A percentile compares a stretch with the other conserved stretches of the same genome.
Evolutionary conservation across 1,140 invertebrate species (phyloP).

Genomic region (Rhynchophorus ferrugineus): DNA sequence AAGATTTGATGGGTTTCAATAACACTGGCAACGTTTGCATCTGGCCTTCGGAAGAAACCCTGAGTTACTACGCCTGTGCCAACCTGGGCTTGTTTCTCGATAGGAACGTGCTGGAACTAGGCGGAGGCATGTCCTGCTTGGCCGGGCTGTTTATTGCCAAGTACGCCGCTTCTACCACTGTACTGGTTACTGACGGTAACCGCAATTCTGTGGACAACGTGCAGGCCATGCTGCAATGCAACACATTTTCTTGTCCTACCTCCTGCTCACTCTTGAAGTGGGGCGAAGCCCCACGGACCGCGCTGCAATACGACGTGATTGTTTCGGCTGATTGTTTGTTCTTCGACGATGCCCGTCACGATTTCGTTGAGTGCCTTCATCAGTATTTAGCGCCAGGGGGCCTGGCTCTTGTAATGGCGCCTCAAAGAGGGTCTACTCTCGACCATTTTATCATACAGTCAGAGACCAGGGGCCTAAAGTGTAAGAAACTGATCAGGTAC

Average conservation of each 20-base stretch:
- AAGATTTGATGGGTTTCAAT: conserved; percentile 75
- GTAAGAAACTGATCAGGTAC: conserved; percentile 51
- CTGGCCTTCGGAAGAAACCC: conserved; percentile 82
- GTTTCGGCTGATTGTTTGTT: conserved; percentile 76
- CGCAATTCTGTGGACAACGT: conserved; percentile 69
- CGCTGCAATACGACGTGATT: conserved; percentile 56
- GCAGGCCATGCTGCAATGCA: conserved; percentile 52
- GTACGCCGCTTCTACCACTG: conserved; percentile 50
- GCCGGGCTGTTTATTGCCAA: conserved; percentile 69
- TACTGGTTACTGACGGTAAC: conserved; percentile 74
- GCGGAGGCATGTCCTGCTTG: conserved; percentile 80
- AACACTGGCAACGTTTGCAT: conserved; percentile 88
- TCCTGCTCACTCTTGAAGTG: conserved; percentile 45
- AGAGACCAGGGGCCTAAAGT: conserved; percentile 49
- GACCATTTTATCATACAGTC: conserved; percentile 59
- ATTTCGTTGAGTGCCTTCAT: conserved; percentile 64
- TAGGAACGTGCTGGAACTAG: conserved; percentile 67
- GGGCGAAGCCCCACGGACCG: conserved; percentile 35
- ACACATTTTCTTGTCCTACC: conserved; percentile 45
- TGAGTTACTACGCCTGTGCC: conserved; percentile 65
- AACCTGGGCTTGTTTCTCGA: conserved; percentile 57
- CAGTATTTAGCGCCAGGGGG: conserved; percentile 57
- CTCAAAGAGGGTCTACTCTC: conserved; percentile 63
- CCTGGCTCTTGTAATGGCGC: conserved; percentile 67
- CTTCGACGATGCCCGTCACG: conserved; percentile 69